phyloP scores from a whole-genome alignment of 1,140 invertebrate genomes.

The Drosophila pallidifrons region DNA sequence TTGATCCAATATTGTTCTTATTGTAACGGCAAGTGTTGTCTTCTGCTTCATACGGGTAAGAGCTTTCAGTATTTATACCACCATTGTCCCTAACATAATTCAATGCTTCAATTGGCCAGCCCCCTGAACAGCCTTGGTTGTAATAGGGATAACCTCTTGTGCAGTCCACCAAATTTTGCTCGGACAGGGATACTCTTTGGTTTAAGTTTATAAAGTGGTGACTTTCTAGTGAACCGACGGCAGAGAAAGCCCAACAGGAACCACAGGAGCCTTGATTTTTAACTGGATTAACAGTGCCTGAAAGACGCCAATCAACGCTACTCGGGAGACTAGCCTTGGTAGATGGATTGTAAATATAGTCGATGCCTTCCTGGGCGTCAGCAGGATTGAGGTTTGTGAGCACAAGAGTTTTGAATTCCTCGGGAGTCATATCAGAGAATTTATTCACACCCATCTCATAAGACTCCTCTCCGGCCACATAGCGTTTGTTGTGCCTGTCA shows the following conservation, averaged over 20 bases:
- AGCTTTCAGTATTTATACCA: constrained; percentile 88
- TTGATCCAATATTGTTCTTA: not conserved
- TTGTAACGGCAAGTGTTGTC: not conserved
- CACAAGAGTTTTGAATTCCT: not conserved
- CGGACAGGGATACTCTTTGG: not conserved
- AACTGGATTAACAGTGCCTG: not conserved
- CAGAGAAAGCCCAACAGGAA: constrained; percentile 10
- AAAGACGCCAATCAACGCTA: not conserved
- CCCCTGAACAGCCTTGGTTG: not conserved
- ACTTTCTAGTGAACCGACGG: constrained; percentile 10
- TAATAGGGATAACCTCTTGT: not conserved
- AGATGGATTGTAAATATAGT: not conserved
- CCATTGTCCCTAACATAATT: not conserved
- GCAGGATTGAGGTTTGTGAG: not conserved
- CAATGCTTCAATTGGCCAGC: constrained; percentile 45
- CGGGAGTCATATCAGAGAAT: not conserved
- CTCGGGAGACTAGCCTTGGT: not conserved
- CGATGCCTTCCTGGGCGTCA: not conserved
- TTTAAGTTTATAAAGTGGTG: not conserved
- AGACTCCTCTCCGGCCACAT: not conserved
- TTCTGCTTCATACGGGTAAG: not conserved
- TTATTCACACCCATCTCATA: constrained; percentile 15
- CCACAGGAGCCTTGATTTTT: constrained; percentile 6
- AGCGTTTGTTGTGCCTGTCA: not conserved
- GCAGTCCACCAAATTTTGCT: constrained; percentile 4